Percentiles rank a stretch among this genome's conserved stretches.
These are phyloP conservation scores for Podarcis lilfordi DNA, from an alignment of 2,797 vertebrate species.

Conservation along the genomic window DNA sequence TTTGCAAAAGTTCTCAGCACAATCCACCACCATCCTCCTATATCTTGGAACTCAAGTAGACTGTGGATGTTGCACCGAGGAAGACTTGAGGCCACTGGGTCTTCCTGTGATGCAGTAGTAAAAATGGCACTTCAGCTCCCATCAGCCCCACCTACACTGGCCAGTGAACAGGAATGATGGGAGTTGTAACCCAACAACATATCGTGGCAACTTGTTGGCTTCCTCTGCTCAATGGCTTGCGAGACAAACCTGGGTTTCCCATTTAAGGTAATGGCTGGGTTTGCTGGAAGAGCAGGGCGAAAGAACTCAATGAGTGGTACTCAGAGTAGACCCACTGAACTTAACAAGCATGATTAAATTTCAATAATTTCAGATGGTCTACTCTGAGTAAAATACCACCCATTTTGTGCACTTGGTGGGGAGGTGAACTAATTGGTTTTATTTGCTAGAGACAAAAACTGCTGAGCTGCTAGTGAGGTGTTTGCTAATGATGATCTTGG, in stretches of 20 bases:
- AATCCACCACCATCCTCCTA: too few relatives aligned
- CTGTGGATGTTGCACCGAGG: not conserved
- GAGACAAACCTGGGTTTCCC: not conserved
- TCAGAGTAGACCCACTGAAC: too few relatives aligned
- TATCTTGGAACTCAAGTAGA: not conserved
- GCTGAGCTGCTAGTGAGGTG: not conserved
- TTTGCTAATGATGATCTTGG: not conserved
- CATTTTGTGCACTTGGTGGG: too few relatives aligned
- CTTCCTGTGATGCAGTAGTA: not conserved
- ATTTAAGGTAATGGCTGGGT: not conserved
- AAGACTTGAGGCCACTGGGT: not conserved
- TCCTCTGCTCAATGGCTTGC: too few relatives aligned
- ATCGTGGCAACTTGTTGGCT: too few relatives aligned
- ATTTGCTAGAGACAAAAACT: not conserved
- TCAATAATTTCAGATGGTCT: too few relatives aligned
- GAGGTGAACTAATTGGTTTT: fast-evolving
- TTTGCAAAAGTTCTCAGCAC: not conserved
- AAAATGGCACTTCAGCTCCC: too few relatives aligned
- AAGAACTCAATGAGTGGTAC: not conserved
- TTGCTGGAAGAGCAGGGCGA: not conserved
- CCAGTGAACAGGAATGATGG: too few relatives aligned
- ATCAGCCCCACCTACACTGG: too few relatives aligned
- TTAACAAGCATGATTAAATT: too few relatives aligned
- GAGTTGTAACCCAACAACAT: too few relatives aligned
- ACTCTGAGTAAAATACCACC: too few relatives aligned